Percentiles rank a stretch among this genome's conserved stretches.
These are phyloP conservation scores for Aelia acuminata DNA, from an alignment of 2,888 invertebrate genomes.

Conservation along the genomic window DNA sequence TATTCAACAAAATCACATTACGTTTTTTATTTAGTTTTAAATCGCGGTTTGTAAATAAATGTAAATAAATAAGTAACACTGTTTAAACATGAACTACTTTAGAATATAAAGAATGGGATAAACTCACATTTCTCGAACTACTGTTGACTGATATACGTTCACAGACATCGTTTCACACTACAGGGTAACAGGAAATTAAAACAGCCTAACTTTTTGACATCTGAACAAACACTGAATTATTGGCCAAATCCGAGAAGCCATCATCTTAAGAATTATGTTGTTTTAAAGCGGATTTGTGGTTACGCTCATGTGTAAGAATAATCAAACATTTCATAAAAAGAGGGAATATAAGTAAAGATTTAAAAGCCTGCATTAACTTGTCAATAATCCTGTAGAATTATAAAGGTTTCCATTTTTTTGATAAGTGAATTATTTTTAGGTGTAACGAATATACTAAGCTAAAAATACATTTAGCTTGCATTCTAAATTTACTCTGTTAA, in stretches of 20 bases:
- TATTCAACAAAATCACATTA: too few relatives aligned
- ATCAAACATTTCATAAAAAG: conserved; percentile 15
- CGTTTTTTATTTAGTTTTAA: too few relatives aligned
- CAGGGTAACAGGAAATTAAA: not conserved
- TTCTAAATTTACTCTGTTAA: too few relatives aligned
- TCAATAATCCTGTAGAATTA: not conserved
- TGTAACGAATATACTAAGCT: too few relatives aligned
- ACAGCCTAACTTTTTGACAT: not conserved
- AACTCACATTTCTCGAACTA: not conserved
- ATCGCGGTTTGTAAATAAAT: too few relatives aligned
- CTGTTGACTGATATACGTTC: not conserved
- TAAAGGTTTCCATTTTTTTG: not conserved
- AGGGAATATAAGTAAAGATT: not conserved
- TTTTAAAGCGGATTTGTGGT: not conserved
- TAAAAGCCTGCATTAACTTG: not conserved
- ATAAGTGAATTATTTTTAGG: not conserved
- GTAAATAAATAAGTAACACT: too few relatives aligned
- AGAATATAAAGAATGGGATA: not conserved
- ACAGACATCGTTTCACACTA: not conserved
- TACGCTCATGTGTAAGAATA: not conserved
- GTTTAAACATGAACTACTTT: not conserved
- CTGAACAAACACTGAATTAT: not conserved
- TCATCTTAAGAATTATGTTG: not conserved
- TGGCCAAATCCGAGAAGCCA: not conserved
- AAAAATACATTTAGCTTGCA: too few relatives aligned